phyloP scores from a whole-genome alignment of 2,113 vertebrate genomes.

The Acanthochromis polyacanthus region DNA sequence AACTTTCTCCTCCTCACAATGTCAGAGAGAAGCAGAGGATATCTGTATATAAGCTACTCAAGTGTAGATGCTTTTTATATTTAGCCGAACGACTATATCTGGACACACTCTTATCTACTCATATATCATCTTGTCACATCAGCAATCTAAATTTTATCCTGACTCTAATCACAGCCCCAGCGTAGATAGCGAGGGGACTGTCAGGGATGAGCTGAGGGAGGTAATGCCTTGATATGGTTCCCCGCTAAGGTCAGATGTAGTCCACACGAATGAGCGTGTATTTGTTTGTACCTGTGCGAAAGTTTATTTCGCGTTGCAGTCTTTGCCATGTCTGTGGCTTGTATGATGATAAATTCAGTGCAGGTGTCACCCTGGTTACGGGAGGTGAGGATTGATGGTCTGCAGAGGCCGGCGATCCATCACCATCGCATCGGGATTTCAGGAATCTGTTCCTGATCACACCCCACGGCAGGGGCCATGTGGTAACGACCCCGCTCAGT shows the following conservation, averaged over 20 bases:
- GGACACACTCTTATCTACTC: slow-evolving; percentile 58
- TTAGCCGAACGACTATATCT: slow-evolving; percentile 50
- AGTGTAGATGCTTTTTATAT: slow-evolving; percentile 47
- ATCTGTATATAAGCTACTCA: slow-evolving; percentile 11
- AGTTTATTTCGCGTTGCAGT: slow-evolving; percentile 44
- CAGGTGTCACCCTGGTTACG: slow-evolving; percentile 89
- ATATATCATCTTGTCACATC: slow-evolving; percentile 65
- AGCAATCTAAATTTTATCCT: slow-evolving; percentile 66
- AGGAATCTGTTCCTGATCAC: slow-evolving; percentile 96
- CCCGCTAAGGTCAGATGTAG: slow-evolving; percentile 57
- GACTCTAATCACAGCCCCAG: slow-evolving; percentile 38
- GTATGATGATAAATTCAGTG: slow-evolving; percentile 93
- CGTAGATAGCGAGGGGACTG: slow-evolving; percentile 46
- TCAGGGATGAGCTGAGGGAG: slow-evolving; percentile 31
- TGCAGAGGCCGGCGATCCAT: slow-evolving; percentile 90
- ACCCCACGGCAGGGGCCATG: slow-evolving; percentile 89
- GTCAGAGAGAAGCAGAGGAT: slow-evolving; percentile 36
- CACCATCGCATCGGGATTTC: slow-evolving; percentile 93
- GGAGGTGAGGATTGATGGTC: slow-evolving; percentile 92
- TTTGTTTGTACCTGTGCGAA: slow-evolving; percentile 50
- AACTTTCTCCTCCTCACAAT: slow-evolving; percentile 21
- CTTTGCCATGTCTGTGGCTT: slow-evolving; percentile 75
- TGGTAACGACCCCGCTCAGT: slow-evolving; percentile 93
- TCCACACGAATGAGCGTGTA: slow-evolving; percentile 50
- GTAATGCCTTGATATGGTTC: slow-evolving; percentile 30